Conservation (phyloP, 2,888 invertebrate species). For the Itoplectis maculator region DNA sequence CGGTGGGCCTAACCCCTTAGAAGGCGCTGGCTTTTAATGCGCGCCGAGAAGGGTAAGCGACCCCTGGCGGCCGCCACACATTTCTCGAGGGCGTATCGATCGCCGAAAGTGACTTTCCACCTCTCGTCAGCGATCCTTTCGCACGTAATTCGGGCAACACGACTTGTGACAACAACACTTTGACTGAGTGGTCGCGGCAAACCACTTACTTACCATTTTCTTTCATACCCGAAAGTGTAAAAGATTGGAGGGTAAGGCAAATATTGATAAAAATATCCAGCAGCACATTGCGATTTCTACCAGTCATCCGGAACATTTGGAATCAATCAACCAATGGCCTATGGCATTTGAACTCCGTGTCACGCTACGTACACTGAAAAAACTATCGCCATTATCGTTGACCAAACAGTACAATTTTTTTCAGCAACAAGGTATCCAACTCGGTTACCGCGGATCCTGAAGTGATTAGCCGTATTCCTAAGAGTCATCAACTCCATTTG, state of each 20-base stretch:
- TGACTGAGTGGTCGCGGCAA: constrained; percentile 18
- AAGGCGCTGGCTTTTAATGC: constrained; percentile 64
- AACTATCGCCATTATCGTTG: too few species aligned
- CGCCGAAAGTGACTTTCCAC: constrained; percentile 53
- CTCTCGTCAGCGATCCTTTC: constrained; percentile 27
- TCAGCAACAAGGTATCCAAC: too few species aligned
- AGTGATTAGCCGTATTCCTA: not conserved
- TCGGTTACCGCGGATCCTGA: too few species aligned
- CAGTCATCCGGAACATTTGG: too few species aligned
- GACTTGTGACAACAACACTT: constrained; percentile 50
- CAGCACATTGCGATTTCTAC: too few species aligned
- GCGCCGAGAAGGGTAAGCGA: constrained; percentile 45
- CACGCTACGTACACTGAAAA: too few species aligned
- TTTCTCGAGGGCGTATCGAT: constrained; percentile 60
- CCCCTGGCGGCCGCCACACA: constrained; percentile 45
- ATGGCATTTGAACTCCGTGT: too few species aligned
- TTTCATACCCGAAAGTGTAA: not conserved
- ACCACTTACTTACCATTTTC: constrained; percentile 1
- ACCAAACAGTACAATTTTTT: too few species aligned
- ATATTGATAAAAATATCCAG: not conserved
- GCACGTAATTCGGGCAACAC: constrained; percentile 47
- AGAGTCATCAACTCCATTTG: not conserved
- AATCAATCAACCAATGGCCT: too few species aligned
- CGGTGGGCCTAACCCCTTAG: constrained; percentile 53
- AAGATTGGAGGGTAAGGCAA: not conserved